These are phyloP conservation scores for Holothuria glaberrima DNA, from an alignment of 35 echinoderm and acorn worm species.

Conservation along the genomic window DNA sequence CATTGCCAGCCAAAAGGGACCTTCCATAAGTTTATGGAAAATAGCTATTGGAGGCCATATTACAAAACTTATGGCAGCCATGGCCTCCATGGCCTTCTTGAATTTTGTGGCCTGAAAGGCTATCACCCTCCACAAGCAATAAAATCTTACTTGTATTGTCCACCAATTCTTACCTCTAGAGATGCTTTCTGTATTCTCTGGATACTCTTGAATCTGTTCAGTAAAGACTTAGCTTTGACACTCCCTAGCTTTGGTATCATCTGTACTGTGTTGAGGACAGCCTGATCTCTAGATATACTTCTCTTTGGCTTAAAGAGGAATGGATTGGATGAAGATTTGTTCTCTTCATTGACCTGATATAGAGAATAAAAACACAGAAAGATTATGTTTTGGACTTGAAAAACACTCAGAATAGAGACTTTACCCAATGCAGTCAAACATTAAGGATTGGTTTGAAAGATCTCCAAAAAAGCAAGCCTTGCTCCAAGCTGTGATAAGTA, in stretches of 20 bases:
- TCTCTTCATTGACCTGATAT: constrained; percentile 83
- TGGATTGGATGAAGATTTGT: constrained; percentile 86
- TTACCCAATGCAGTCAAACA: not conserved
- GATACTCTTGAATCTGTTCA: constrained; percentile 86
- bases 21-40: too few species aligned
- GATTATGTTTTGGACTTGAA: not conserved
- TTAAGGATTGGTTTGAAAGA: not conserved
- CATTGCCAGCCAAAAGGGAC: too few species aligned
- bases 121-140: too few species aligned
- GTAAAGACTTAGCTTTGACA: constrained; percentile 85
- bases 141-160: too few species aligned
- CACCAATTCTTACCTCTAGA: constrained; percentile 35
- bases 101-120: too few species aligned
- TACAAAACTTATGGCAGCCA: too few species aligned
- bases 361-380: not conserved
- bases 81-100: too few species aligned
- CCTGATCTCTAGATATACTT: constrained; percentile 47
- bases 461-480: not conserved
- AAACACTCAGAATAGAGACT: not conserved
- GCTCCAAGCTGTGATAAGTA: not conserved
- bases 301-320: constrained; percentile 69
- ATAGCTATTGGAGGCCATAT: too few species aligned
- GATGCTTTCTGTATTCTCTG: constrained; percentile 67
- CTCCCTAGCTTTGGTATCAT: constrained; percentile 84
- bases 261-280: constrained; percentile 74